Evolutionary conservation across 2,113 vertebrate genomes (phyloP).

Genomic region (Epinephelus cyanopodus): DNA sequence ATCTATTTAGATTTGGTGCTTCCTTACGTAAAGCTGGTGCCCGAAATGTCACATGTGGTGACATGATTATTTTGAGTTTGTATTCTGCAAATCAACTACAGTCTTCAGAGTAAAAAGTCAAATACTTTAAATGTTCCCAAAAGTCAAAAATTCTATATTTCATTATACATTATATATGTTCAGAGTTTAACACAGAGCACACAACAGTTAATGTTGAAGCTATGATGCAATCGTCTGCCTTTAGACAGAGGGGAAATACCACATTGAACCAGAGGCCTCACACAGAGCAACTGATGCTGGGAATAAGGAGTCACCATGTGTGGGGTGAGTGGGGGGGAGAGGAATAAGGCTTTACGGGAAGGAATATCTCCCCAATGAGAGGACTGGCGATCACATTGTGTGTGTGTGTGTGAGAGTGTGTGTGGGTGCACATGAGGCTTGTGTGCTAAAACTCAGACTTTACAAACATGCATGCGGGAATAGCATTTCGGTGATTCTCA

Average conservation of each 20-base stretch:
- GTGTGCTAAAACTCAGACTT: constrained; percentile 47
- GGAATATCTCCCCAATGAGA: constrained; percentile 64
- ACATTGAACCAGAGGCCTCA: constrained; percentile 59
- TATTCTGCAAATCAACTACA: neutral
- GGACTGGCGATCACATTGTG: constrained; percentile 25
- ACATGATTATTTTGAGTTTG: neutral
- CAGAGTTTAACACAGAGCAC: neutral
- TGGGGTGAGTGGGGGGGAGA: constrained; percentile 17
- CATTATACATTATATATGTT: neutral
- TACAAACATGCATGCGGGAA: constrained; percentile 65
- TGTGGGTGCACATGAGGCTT: constrained; percentile 26
- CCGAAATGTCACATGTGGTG: no score
- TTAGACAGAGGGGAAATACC: constrained; percentile 51
- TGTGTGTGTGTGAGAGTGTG: constrained; percentile 8
- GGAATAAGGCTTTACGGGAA: constrained; percentile 75
- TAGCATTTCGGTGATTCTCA: constrained; percentile 62
- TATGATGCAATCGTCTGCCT: constrained; percentile 19
- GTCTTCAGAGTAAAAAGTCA: neutral
- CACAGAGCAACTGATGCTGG: constrained; percentile 75
- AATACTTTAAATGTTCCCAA: neutral
- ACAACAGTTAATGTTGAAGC: constrained; percentile 2
- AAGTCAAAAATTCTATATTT: neutral
- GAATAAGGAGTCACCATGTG: constrained; percentile 74
- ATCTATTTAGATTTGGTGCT: no score
- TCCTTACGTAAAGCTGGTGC: no score